A percentile compares a stretch with the other conserved stretches of the same genome.
These are phyloP conservation scores for Aphidius ervi DNA, from an alignment of 1,140 invertebrate genomes.

Conservation along the genomic window DNA sequence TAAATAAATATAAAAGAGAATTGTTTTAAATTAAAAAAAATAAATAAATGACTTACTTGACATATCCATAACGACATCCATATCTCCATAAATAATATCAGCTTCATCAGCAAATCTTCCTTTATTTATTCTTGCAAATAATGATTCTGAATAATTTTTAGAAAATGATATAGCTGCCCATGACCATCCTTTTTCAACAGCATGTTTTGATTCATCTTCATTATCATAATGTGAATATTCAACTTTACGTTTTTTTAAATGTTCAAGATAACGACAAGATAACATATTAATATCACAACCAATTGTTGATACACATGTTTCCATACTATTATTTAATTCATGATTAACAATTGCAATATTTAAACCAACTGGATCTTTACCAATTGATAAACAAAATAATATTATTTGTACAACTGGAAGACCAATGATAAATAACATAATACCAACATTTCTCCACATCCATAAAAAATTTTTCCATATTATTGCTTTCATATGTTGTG, in stretches of 20 bases:
- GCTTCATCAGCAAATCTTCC: slow-evolving; percentile 66
- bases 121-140: slow-evolving; percentile 66
- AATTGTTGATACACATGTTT: slow-evolving; percentile 45
- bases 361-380: slow-evolving; percentile 80
- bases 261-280: slow-evolving; percentile 73
- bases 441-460: slow-evolving; percentile 85
- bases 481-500: slow-evolving; percentile 74
- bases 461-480: slow-evolving; percentile 89
- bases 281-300: slow-evolving; percentile 65
- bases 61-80: slow-evolving; percentile 81
- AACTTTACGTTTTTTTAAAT: slow-evolving; percentile 60
- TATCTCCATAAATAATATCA: slow-evolving; percentile 68
- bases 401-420: slow-evolving; percentile 89
- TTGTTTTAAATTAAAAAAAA: slow-evolving; percentile 17
- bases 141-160: slow-evolving; percentile 74
- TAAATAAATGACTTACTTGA: slow-evolving; percentile 67
- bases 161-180: slow-evolving; percentile 82
- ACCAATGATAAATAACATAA: slow-evolving; percentile 87
- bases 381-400: slow-evolving; percentile 91
- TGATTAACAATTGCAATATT: slow-evolving; percentile 82
- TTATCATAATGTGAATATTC: slow-evolving; percentile 54
- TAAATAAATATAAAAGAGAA: slow-evolving; percentile 1
- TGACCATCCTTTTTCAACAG: slow-evolving; percentile 69
- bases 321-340: slow-evolving; percentile 63
- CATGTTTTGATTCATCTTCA: slow-evolving; percentile 60